Evolutionary conservation across 2,888 invertebrate genomes (phyloP).

Genomic region (Cheilosia urbana): DNA sequence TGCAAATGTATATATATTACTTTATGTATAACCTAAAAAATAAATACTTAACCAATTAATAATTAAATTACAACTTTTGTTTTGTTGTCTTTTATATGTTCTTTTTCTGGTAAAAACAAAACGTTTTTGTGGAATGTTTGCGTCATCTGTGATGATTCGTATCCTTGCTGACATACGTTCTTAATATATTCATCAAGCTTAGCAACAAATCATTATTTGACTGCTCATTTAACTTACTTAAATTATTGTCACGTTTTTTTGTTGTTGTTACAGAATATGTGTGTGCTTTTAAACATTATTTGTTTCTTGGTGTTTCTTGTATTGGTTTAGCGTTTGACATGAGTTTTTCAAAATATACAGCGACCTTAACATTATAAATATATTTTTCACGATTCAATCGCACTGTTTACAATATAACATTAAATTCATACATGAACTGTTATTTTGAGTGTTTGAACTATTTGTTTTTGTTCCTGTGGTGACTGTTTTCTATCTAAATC

Average conservation of each 20-base stretch:
- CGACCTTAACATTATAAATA: slow-evolving; percentile 1
- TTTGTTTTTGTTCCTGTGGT: slow-evolving; percentile 7
- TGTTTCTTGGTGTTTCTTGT: background rate
- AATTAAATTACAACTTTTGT: slow-evolving; percentile 17
- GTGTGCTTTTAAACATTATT: slow-evolving; percentile 21
- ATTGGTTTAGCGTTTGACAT: background rate
- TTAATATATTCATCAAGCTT: slow-evolving; percentile 14
- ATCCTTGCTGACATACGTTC: slow-evolving; percentile 4
- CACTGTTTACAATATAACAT: slow-evolving; percentile 18
- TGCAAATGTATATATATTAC: slow-evolving; percentile 4
- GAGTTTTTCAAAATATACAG: slow-evolving; percentile 33
- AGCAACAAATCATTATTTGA: slow-evolving; percentile 9
- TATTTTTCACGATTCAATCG: slow-evolving; percentile 7
- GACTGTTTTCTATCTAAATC: background rate
- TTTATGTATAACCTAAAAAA: background rate
- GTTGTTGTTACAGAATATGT: slow-evolving; percentile 41
- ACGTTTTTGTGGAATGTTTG: slow-evolving; percentile 1
- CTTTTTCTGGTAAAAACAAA: slow-evolving; percentile 9
- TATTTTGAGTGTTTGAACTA: slow-evolving; percentile 19
- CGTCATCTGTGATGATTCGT: slow-evolving; percentile 8
- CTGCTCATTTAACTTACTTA: slow-evolving; percentile 53
- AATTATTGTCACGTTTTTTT: slow-evolving; percentile 72
- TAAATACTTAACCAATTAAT: slow-evolving; percentile 1
- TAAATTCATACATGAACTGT: slow-evolving; percentile 15
- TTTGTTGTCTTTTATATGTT: background rate